Evolutionary conservation across 2,888 invertebrate species (phyloP), one percentile per base, ranked within the genome.

Genomic region (Cantharis nigra): DNA sequence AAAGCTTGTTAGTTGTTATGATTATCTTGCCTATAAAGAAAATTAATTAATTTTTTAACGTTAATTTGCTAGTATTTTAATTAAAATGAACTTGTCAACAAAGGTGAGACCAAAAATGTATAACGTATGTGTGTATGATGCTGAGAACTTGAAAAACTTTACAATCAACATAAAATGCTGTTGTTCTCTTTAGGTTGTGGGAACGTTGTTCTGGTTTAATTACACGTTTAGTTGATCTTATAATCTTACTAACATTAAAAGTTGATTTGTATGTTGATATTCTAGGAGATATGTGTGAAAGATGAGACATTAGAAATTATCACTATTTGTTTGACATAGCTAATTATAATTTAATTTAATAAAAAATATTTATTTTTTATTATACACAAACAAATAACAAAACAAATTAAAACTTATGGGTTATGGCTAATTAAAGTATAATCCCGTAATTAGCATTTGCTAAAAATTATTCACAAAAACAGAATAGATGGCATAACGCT

Each of bases 51-150:
- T 23, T 67, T 26, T 67, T 20, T 67, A 11, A 67, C 9, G 23
- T 67, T 67, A 67, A 67, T 67, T 67, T 23, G 11, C 10, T 67
- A n/a, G n/a, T n/a, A 10, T 67, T 67, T 23, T 67, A 67, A 67
- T 67, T 23, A 67, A 67, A 20, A 26, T 67, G 65, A 67, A 67
- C 65, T 67, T 67, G 65, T 67, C 65, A 67, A 67, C 65, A 67
- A 67, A 67, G 65, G 65, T 67, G 65, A 67, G 23, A 67, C 65
- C 3, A 13, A 67, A 26, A 67, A 23, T 23, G 23, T 67, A 67
- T 26, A 20, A 26, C 65, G 23, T n/a, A 49, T 49, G 11, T 23
- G 0, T 10, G 28, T 30, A 30, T 30, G 65, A 67, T 67, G 65
- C 65, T 67, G 65, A 67, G 65, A 67, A 67, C 49, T 67, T 23